Base-by-base conservation (phyloP, 2,113 vertebrate species). In the Gymnarchus niloticus region DNA sequence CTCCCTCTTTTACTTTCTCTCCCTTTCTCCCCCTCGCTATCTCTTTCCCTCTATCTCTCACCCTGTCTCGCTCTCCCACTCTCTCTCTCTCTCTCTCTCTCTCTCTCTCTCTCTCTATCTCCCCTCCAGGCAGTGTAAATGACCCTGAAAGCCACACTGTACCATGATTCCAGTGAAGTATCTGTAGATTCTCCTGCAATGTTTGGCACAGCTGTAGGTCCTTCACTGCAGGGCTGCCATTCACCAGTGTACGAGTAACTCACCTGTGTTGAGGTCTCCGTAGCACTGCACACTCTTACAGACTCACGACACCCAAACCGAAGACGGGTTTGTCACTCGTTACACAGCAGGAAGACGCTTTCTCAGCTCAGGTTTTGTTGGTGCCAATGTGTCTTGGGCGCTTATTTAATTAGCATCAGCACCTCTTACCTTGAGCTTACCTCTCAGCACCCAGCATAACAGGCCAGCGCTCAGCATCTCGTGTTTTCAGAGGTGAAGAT, bases 351-450 rank as follows among this genome's bases (percentile, higher is more conserved):
- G 12, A 33, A 41, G 65, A 19, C 1, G 14, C 28, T 14, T 37
- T 33, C 61, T 69, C 28, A 14, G 1, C 33, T 1, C 3, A 0
- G 33, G 3, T 33, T 73, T 0, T 17, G 28, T 41, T 73, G 33
- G 14, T 41, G 65, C 65, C 28, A 41, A 41, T 28, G 65, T 37
- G 28, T 73, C 33, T 41, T 19, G 1, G 0, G 65, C 0, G 33
- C 84, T 89, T 93, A 92, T 87, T 89, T 88, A 87, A 89, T 91
- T 51, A 52, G 28, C 91, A 90, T 94, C 92, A 94, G 94, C 93
- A 93, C 89, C 92, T 94, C 94, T 92, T 92, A 93, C 92, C 90
- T 90, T n/a, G 85, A 94, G 14, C 93, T 92, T 92, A 89, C 92
- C 91, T 93, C 88, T 85, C 73, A 89, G 90, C 91, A 90, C 92